A percentile compares a stretch with the other conserved stretches of the same genome.
Evolutionary conservation across 1,140 invertebrate genomes (phyloP).

Genomic region (Saccostrea cuccullata): DNA sequence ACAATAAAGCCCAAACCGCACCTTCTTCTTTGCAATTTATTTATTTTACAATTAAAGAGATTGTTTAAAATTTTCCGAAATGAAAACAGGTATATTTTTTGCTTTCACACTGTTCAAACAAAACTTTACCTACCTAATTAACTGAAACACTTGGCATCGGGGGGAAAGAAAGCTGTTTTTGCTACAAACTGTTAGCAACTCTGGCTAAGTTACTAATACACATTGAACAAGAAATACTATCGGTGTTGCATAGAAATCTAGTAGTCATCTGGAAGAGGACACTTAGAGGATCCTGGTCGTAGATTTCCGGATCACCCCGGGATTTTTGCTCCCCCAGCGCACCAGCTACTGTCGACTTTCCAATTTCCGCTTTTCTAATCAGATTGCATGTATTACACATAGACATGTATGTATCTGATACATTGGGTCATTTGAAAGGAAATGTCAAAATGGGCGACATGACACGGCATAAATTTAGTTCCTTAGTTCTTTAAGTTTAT

Average conservation of each 20-base stretch:
- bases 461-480: background rate
- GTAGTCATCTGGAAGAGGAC: background rate
- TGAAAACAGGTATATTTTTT: too few relatives aligned
- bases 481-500: background rate
- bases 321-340: background rate
- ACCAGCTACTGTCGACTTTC: background rate
- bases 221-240: background rate
- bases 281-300: constrained; percentile 20
- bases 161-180: too few relatives aligned
- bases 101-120: too few relatives aligned
- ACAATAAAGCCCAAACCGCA: too few relatives aligned
- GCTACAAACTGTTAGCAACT: too few relatives aligned
- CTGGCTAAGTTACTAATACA: background rate
- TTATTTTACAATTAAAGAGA: too few relatives aligned
- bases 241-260: background rate
- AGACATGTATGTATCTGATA: background rate
- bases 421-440: background rate
- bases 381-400: background rate
- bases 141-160: too few relatives aligned
- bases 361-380: background rate
- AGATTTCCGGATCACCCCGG: background rate
- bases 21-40: too few relatives aligned
- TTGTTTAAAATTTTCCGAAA: too few relatives aligned
- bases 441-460: background rate
- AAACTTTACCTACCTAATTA: too few relatives aligned